Conservation (phyloP, 2,888 invertebrate genomes). For the Dysmachus trigonus region DNA sequence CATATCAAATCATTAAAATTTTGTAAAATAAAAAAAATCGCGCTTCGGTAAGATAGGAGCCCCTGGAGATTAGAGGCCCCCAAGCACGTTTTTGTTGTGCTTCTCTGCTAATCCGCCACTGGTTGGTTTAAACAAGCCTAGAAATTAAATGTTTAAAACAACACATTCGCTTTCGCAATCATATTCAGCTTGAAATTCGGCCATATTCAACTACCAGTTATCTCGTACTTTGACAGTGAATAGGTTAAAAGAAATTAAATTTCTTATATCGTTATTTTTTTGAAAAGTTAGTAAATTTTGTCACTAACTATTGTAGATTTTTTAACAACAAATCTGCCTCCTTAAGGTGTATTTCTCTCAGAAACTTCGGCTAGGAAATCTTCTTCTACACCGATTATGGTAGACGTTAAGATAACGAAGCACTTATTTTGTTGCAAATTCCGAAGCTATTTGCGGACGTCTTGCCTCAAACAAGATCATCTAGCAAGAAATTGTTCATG, state of each 20-base stretch:
- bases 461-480: background rate
- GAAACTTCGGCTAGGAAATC: background rate
- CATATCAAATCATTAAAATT: too few relatives aligned
- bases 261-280: background rate
- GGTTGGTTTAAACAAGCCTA: too few relatives aligned
- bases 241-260: background rate
- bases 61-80: too few relatives aligned
- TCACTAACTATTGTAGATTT: background rate
- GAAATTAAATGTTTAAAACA: too few relatives aligned
- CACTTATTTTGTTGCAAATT: background rate
- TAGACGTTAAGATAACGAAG: background rate
- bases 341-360: background rate
- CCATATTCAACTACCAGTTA: too few relatives aligned
- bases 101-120: too few relatives aligned
- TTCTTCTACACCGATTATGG: background rate
- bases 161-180: too few relatives aligned
- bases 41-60: too few relatives aligned
- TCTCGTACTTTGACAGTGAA: too few relatives aligned
- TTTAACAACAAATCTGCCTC: background rate
- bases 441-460: background rate
- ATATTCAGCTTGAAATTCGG: too few relatives aligned
- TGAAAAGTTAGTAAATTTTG: background rate
- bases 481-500: slow-evolving; percentile 31
- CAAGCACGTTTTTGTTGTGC: too few relatives aligned
- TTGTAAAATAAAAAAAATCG: too few relatives aligned